phyloP scores from a whole-genome alignment of 2,113 vertebrate species.

The Clinocottus analis region DNA sequence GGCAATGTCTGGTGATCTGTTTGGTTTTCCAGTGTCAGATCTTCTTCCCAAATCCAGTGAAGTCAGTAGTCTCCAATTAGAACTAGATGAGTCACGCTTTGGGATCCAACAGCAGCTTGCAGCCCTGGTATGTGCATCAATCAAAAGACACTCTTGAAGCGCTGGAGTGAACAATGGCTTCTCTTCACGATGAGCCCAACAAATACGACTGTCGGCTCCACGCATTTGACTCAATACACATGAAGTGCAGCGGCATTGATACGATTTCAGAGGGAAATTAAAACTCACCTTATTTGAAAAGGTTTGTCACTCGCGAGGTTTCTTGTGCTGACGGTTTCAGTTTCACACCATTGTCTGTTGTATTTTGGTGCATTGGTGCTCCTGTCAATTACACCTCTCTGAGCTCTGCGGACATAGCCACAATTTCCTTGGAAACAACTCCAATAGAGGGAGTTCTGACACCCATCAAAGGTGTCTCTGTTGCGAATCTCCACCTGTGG shows the following conservation, averaged over 20 bases:
- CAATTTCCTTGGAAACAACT: conserved; percentile 42
- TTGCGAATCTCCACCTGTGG: conserved; percentile 69
- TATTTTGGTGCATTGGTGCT: conserved; percentile 2
- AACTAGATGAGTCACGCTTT: accelerated
- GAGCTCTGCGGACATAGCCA: accelerated
- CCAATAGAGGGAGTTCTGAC: background rate
- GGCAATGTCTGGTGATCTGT: conserved; percentile 70
- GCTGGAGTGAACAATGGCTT: background rate
- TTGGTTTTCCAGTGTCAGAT: conserved; percentile 77
- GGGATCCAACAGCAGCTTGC: conserved; percentile 60
- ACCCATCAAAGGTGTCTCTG: conserved; percentile 46
- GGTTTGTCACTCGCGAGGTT: conserved; percentile 62
- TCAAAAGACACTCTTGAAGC: background rate
- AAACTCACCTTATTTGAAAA: conserved; percentile 65
- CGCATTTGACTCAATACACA: no score
- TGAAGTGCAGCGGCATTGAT: background rate
- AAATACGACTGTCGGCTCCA: background rate
- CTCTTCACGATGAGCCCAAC: background rate
- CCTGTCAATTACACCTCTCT: conserved; percentile 21
- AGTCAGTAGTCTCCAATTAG: conserved; percentile 12
- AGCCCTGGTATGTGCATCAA: conserved; percentile 33
- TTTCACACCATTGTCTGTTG: conserved; percentile 66
- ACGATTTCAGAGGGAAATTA: background rate
- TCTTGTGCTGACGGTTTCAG: conserved; percentile 56
- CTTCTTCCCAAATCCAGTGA: conserved; percentile 77